Evolutionary conservation across 2,888 invertebrate genomes (phyloP).

Genomic region (Agonopterix heracliana): DNA sequence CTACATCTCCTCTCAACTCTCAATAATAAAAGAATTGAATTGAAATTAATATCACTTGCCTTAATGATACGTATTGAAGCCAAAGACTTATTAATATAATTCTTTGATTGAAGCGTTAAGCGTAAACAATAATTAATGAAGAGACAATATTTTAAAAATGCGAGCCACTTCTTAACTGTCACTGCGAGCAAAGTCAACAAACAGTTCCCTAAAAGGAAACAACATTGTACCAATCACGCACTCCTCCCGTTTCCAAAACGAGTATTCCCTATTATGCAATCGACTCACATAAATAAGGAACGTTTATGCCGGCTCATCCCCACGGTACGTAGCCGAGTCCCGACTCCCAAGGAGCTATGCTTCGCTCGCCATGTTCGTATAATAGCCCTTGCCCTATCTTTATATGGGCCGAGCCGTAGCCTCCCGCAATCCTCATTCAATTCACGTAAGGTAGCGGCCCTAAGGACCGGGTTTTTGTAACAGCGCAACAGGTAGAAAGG

Average conservation of each 20-base stretch:
- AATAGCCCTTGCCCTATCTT: constrained; percentile 72
- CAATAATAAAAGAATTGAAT: too few species aligned
- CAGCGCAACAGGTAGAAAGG: constrained; percentile 76
- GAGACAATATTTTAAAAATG: too few species aligned
- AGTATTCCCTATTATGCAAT: constrained; percentile 59
- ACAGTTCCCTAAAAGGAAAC: too few species aligned
- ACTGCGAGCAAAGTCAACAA: too few species aligned
- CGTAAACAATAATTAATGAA: too few species aligned
- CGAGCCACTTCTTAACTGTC: too few species aligned
- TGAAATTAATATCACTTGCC: too few species aligned
- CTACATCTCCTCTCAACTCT: too few species aligned
- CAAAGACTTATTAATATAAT: too few species aligned
- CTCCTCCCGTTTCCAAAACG: constrained; percentile 53
- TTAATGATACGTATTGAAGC: too few species aligned
- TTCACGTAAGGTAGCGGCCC: constrained; percentile 76
- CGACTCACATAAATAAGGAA: constrained; percentile 46
- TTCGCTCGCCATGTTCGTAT: constrained; percentile 47
- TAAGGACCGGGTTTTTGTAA: constrained; percentile 75
- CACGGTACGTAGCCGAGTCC: constrained; percentile 58
- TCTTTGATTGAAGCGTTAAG: too few species aligned
- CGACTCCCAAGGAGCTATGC: constrained; percentile 38
- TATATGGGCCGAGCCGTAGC: constrained; percentile 74
- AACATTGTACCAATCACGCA: constrained; percentile 32
- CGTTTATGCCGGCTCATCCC: constrained; percentile 57
- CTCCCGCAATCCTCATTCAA: constrained; percentile 73